Evolutionary conservation across 2,888 invertebrate species (phyloP), one percentile per base, ranked within the genome.

Genomic region (Perdita meconis): DNA sequence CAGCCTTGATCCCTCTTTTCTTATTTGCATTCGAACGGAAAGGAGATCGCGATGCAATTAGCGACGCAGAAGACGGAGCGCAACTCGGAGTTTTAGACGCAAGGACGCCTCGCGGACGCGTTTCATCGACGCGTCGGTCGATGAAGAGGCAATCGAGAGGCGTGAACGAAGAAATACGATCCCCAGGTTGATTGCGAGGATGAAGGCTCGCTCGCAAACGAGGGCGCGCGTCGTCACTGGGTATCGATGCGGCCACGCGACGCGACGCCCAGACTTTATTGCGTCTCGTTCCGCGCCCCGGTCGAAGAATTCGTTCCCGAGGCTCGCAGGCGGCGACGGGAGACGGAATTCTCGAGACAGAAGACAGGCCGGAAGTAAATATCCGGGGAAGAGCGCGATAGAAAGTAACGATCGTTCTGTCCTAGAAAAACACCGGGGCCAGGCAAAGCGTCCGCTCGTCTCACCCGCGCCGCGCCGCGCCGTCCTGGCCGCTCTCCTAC

Each of bases 271-370:
- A 16, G 60, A 71, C 71, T 85, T 85, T 85, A 85, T 85, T 85
- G 78, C 81, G 67, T 70, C 30, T 30, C 65, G 64, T 66, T 60
- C 56, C 50, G 53, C n/a, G n/a, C n/a, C 56, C 57, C 50, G 30
- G 22, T 50, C 76, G 78, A 82, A 80, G 82, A 83, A 85, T 85
- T 83, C 68, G 80, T 74, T 71, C 65, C n/a, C 51, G 68, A 50
- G 55, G 56, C 64, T 56, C 64, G 57, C 19, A 53, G 65, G 50
- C 50, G 40, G 57, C 59, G 50, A 26, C 63, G 26, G 57, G 75
- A n/a, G 76, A 83, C 83, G 83, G 75, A 83, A 85, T 85, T 85
- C 80, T 82, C 78, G 70, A 56, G 80, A 51, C 60, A 64, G 74
- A 70, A 70, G 73, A 53, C 67, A 68, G 68, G 56, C 51, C 53